phyloP scores from a whole-genome alignment of 1,140 invertebrate species.

The Argopecten irradians region DNA sequence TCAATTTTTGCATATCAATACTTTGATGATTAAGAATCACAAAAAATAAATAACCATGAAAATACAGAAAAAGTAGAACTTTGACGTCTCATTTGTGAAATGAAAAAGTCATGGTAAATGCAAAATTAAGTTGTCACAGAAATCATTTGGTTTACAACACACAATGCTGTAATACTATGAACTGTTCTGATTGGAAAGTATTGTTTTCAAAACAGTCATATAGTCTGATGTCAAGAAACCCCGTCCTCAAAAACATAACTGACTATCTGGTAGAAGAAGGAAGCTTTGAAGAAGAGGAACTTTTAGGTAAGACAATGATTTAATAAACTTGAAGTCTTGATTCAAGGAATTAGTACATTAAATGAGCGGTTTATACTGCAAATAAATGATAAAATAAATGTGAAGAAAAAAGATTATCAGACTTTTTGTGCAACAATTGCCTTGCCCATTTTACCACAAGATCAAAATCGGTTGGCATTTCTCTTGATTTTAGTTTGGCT shows the following conservation, averaged over 20 bases:
- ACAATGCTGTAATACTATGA: background rate
- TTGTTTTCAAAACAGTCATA: background rate
- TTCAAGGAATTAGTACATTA: too few species aligned
- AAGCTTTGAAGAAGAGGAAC: constrained; percentile 97
- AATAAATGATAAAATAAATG: too few species aligned
- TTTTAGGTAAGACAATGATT: constrained; percentile 82
- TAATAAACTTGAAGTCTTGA: too few species aligned
- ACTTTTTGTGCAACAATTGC: background rate
- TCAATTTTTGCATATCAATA: too few species aligned
- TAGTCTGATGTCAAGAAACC: constrained; percentile 88
- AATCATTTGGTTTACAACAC: background rate
- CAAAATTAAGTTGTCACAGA: too few species aligned
- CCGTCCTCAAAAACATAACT: constrained; percentile 97
- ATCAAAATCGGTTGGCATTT: too few species aligned
- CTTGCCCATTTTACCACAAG: constrained; percentile 1
- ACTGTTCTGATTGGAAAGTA: background rate
- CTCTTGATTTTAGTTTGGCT: too few species aligned
- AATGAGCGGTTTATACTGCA: too few species aligned
- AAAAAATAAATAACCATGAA: too few species aligned
- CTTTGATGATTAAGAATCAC: too few species aligned
- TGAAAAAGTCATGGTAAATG: background rate
- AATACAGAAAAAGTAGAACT: too few species aligned
- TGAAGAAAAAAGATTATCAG: background rate
- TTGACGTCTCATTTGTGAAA: too few species aligned
- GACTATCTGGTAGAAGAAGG: constrained; percentile 99